Percentiles rank a stretch among this genome's conserved stretches.
phyloP scores from a whole-genome alignment of 2,113 vertebrate species.

The Caranx ignobilis region DNA sequence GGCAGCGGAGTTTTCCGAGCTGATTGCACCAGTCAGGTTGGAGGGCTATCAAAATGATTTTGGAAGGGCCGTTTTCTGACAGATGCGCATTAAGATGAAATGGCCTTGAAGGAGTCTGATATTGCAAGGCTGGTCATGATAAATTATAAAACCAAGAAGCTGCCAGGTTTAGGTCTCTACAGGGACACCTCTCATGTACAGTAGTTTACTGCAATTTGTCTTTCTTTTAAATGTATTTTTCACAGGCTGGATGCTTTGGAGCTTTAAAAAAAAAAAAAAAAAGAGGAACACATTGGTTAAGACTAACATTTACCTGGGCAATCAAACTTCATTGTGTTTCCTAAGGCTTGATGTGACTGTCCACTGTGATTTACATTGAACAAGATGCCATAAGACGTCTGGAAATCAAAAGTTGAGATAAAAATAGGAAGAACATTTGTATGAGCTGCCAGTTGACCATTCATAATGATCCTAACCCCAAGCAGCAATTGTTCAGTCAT shows the following conservation, averaged over 20 bases:
- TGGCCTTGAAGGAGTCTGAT: constrained; percentile 44
- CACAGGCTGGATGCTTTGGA: background rate
- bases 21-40: constrained; percentile 61
- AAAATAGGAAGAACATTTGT: background rate
- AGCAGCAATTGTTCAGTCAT: background rate
- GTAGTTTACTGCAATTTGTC: constrained; percentile 15
- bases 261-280: background rate
- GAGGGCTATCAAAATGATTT: constrained; percentile 50
- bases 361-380: background rate
- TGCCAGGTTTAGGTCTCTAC: constrained; percentile 17
- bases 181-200: background rate
- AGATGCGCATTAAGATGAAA: constrained; percentile 55
- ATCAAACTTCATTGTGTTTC: background rate
- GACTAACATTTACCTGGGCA: background rate
- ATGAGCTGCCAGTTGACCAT: background rate
- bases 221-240: background rate
- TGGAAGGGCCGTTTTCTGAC: constrained; percentile 41
- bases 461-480: background rate
- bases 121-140: constrained; percentile 34
- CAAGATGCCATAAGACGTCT: background rate
- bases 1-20: constrained; percentile 41
- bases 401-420: background rate
- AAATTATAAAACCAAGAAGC: constrained; percentile 25
- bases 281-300: background rate
- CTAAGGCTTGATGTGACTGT: background rate